phyloP scores from a whole-genome alignment of 2,113 vertebrate genomes.

The Chiloscyllium plagiosum region DNA sequence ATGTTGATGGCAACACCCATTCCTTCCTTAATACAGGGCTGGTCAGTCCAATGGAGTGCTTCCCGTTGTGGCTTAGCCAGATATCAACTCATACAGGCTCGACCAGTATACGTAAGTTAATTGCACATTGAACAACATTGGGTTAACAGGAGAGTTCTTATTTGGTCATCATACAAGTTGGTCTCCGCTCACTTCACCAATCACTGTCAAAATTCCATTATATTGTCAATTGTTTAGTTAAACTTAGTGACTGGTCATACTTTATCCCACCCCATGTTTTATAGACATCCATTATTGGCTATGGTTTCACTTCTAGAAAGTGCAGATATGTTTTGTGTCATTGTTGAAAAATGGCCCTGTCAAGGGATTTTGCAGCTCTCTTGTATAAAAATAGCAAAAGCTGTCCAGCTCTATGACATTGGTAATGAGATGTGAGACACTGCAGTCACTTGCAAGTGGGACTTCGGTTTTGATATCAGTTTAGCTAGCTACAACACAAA shows the following conservation, averaged over 20 bases:
- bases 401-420: neutral
- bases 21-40: neutral
- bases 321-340: neutral
- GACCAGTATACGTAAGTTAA: no score
- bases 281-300: neutral
- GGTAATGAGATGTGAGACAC: neutral
- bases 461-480: neutral
- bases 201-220: neutral
- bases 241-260: neutral
- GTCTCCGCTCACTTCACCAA: neutral
- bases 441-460: neutral
- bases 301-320: neutral
- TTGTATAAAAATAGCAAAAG: neutral
- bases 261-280: no score
- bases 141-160: neutral
- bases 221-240: neutral
- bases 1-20: neutral
- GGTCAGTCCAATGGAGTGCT: neutral
- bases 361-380: conserved; percentile 6
- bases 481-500: neutral
- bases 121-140: neutral
- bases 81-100: neutral
- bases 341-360: neutral
- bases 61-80: neutral
- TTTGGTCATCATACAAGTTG: neutral